Percentiles rank a stretch among this genome's conserved stretches.
phyloP scores from a whole-genome alignment of 2,113 vertebrate species.

The Solenodon paradoxus region DNA sequence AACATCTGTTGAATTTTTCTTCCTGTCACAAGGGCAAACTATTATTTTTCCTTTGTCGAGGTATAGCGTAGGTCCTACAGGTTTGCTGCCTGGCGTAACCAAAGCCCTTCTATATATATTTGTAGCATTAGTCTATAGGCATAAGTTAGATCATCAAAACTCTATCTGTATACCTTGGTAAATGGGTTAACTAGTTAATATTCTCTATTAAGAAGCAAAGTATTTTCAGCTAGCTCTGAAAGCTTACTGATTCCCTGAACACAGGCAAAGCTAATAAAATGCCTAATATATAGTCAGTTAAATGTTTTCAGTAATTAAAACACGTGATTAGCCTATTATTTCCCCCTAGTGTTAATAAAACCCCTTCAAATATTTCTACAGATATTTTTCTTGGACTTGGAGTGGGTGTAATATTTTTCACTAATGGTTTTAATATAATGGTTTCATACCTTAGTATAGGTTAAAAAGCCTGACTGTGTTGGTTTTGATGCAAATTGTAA shows the following conservation, averaged over 20 bases:
- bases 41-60: neutral
- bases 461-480: slow-evolving; percentile 79
- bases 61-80: neutral
- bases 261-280: neutral
- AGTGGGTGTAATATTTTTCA: slow-evolving; percentile 56
- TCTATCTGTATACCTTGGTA: neutral
- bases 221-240: neutral
- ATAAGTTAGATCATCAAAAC: neutral
- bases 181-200: slow-evolving; percentile 20
- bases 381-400: slow-evolving; percentile 34
- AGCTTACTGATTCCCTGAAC: neutral
- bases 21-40: neutral
- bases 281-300: neutral
- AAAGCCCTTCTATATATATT: neutral
- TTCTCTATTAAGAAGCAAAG: neutral
- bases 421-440: slow-evolving; percentile 65
- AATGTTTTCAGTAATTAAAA: neutral
- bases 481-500: slow-evolving; percentile 80
- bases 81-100: slow-evolving; percentile 48
- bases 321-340: neutral
- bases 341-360: neutral
- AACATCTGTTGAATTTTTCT: neutral
- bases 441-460: slow-evolving; percentile 65
- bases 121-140: neutral
- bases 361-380: slow-evolving; percentile 39